Evolutionary conservation across 2,797 vertebrate genomes (phyloP), one percentile per base, ranked within the genome.

Genomic region (Neomorphus geoffroyi): DNA sequence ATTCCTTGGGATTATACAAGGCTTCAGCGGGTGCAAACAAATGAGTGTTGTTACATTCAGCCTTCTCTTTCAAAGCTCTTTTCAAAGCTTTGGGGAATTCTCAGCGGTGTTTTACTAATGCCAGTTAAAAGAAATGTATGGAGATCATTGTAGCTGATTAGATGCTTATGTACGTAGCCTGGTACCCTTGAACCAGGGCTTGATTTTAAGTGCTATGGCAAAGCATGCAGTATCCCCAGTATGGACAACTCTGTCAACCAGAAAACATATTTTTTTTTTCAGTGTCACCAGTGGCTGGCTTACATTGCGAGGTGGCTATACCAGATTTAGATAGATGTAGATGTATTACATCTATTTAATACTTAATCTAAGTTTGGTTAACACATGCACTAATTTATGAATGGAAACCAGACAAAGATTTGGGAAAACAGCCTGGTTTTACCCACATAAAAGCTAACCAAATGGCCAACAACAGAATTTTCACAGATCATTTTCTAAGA

Each of bases 341-440:
- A 51, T 82, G 15, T 19, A 79, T 86, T 84, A 53, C 51, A 62
- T 83, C 39, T 86, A 43, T 66, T 86, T 73, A 78, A 75, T 86
- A 88, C 88, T 92, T 84, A 87, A 95, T 85, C 48, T 41, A 39
- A 81, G 35, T 64, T 73, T 81, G 61, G 10, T 79, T 80, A 86
- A 90, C 73, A 57, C 33, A 22, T 82, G 50, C 69, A 24, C n/a
- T 72, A 78, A 83, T 85, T 91, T 91, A 79, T 95, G 92, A 96
- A 95, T 96, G 92, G 89, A 92, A 93, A 91, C 82, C 48, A 95
- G 77, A 67, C 15, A 43, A 75, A 30, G 57, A 23, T 73, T 86
- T 92, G 90, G 96, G 94, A 89, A 86, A 92, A 62, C 69, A 85
- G 73, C 58, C 82, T 82, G 26, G 2, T 80, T 79, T 95, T 80